A percentile compares a stretch with the other conserved stretches of the same genome.
These are phyloP conservation scores for Camponotus floridanus DNA, from an alignment of 1,140 invertebrate genomes.

Conservation along the genomic window DNA sequence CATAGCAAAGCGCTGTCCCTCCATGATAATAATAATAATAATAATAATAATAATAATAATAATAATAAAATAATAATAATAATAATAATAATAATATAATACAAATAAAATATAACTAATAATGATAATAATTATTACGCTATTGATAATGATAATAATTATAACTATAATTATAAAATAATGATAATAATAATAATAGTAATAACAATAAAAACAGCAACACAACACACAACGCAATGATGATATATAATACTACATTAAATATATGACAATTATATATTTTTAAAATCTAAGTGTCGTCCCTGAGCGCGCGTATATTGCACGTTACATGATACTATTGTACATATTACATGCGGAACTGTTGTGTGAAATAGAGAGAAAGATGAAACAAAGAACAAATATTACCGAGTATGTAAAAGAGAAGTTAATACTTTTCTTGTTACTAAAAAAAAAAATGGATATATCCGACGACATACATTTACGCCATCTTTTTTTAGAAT, in stretches of 20 bases:
- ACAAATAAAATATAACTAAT: slow-evolving; percentile 75
- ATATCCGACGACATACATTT: slow-evolving; percentile 70
- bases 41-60: slow-evolving; percentile 76
- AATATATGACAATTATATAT: slow-evolving; percentile 85
- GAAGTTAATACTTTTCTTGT: slow-evolving; percentile 65
- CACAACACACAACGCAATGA: slow-evolving; percentile 63
- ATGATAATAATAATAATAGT: slow-evolving; percentile 74
- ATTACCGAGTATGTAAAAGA: slow-evolving; percentile 47
- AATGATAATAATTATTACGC: slow-evolving; percentile 71
- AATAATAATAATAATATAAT: slow-evolving; percentile 78
- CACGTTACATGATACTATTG: slow-evolving; percentile 79
- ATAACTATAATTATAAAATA: slow-evolving; percentile 69
- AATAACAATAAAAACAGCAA: slow-evolving; percentile 74
- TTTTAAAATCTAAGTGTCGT: slow-evolving; percentile 87
- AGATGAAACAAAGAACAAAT: slow-evolving; percentile 44
- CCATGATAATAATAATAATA: slow-evolving; percentile 85
- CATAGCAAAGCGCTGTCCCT: slow-evolving; percentile 85
- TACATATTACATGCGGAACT: slow-evolving; percentile 82
- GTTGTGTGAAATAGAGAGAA: slow-evolving; percentile 73
- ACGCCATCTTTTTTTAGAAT: slow-evolving; percentile 74
- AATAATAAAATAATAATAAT: slow-evolving; percentile 84
- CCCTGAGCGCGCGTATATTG: slow-evolving; percentile 80
- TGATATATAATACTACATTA: slow-evolving; percentile 84
- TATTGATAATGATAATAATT: slow-evolving; percentile 71
- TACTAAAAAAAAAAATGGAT: slow-evolving; percentile 56